phyloP scores from a whole-genome alignment of 2,888 invertebrate species.

The Dolichopus griseipennis region DNA sequence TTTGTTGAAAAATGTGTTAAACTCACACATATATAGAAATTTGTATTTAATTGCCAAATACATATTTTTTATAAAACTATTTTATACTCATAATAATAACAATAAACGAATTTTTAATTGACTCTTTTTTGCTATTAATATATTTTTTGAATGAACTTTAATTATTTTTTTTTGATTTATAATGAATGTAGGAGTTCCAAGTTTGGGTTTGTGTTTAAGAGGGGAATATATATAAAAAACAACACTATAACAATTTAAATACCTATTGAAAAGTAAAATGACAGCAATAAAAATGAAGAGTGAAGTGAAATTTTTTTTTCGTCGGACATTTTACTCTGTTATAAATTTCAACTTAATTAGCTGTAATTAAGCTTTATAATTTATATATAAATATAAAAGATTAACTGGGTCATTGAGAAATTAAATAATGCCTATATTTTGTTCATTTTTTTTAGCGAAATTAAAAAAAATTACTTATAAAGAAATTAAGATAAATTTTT shows the following conservation, averaged over 20 bases:
- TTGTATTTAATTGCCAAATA: no score
- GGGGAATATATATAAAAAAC: neutral
- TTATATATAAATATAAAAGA: neutral
- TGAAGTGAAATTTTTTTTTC: no score
- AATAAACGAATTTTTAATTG: neutral
- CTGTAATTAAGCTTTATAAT: constrained; percentile 4
- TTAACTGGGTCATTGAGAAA: neutral
- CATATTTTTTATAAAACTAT: no score
- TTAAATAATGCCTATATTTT: neutral
- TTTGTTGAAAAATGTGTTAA: no score
- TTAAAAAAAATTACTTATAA: neutral
- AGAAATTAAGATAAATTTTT: neutral
- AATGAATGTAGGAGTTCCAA: neutral
- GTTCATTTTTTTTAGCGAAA: neutral
- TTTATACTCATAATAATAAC: neutral
- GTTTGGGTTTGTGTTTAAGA: neutral
- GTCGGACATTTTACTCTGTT: neutral
- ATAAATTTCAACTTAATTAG: neutral
- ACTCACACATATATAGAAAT: no score
- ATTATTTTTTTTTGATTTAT: neutral
- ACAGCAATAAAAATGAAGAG: no score
- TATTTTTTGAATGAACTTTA: neutral
- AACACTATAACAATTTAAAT: neutral
- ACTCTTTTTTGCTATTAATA: neutral
- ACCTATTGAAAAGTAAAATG: no score